phyloP scores from a whole-genome alignment of 1,140 invertebrate species.

The Lucilia cuprina region DNA sequence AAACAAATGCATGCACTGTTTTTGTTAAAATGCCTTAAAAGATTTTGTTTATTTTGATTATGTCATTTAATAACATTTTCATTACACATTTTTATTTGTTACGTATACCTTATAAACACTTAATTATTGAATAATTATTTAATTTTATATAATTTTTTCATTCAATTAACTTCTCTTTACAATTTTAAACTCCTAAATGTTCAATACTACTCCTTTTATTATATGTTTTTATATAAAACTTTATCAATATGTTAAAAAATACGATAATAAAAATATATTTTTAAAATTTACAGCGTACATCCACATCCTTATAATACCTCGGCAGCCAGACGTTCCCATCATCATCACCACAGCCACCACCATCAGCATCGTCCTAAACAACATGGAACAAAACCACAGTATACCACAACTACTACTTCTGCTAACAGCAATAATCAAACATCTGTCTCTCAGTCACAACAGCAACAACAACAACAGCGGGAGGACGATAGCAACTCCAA shows the following conservation, averaged over 20 bases:
- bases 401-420: not conserved
- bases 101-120: too few relatives aligned
- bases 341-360: not conserved
- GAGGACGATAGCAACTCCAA: not conserved
- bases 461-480: not conserved
- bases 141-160: not conserved
- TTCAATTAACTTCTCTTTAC: not conserved
- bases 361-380: slow-evolving; percentile 41
- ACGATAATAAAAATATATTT: not conserved
- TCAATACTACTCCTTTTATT: too few relatives aligned
- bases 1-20: not conserved
- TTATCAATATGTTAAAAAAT: too few relatives aligned
- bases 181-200: too few relatives aligned
- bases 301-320: slow-evolving; percentile 40
- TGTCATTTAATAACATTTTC: too few relatives aligned
- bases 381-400: not conserved
- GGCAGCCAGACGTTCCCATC: slow-evolving; percentile 37
- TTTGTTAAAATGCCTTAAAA: not conserved
- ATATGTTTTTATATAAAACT: too few relatives aligned
- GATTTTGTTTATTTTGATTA: not conserved
- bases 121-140: not conserved
- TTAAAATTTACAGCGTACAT: slow-evolving; percentile 38
- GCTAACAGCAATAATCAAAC: slow-evolving; percentile 20
- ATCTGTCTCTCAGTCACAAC: not conserved
- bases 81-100: too few relatives aligned